These are phyloP conservation scores for Hirundichthys speculiger DNA, from an alignment of 2,113 vertebrate species.

Conservation along the genomic window DNA sequence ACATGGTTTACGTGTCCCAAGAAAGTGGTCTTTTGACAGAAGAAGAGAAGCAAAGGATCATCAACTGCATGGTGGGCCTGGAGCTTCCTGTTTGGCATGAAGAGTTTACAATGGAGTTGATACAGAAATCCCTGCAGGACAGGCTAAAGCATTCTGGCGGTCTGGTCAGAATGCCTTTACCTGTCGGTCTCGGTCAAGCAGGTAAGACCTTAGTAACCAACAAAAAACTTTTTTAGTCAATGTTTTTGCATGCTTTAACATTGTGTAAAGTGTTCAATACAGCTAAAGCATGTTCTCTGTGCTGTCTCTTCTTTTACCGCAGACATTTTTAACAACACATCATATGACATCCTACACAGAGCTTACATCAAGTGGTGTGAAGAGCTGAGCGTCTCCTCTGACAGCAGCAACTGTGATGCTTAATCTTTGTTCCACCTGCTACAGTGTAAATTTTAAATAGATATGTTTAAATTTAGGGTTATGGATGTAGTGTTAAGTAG, in stretches of 20 bases:
- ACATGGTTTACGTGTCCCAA: conserved; percentile 84
- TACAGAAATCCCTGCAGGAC: conserved; percentile 80
- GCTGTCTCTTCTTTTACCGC: conserved; percentile 41
- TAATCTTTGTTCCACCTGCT: not conserved
- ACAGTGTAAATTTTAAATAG: not conserved
- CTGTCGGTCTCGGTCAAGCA: conserved; percentile 79
- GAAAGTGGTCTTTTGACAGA: conserved; percentile 64
- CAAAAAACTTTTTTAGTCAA: not conserved
- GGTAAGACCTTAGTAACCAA: conserved; percentile 61
- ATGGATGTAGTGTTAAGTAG: not conserved
- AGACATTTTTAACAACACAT: conserved; percentile 85
- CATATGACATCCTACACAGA: conserved; percentile 73
- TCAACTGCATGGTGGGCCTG: conserved; percentile 82
- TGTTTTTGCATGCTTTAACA: not conserved
- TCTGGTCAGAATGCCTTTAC: conserved; percentile 81
- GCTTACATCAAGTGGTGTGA: conserved; percentile 78
- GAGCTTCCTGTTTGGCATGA: conserved; percentile 84
- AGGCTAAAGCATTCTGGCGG: conserved; percentile 84
- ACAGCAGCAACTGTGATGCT: conserved; percentile 19
- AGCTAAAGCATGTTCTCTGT: not conserved
- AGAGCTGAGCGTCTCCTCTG: conserved; percentile 62
- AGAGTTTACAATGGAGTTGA: conserved; percentile 76
- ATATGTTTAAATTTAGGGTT: conserved; percentile 3
- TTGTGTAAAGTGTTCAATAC: not conserved
- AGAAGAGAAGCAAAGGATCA: conserved; percentile 79